Base-by-base conservation (phyloP, 1,140 invertebrate genomes). In the Saccostrea echinata region DNA sequence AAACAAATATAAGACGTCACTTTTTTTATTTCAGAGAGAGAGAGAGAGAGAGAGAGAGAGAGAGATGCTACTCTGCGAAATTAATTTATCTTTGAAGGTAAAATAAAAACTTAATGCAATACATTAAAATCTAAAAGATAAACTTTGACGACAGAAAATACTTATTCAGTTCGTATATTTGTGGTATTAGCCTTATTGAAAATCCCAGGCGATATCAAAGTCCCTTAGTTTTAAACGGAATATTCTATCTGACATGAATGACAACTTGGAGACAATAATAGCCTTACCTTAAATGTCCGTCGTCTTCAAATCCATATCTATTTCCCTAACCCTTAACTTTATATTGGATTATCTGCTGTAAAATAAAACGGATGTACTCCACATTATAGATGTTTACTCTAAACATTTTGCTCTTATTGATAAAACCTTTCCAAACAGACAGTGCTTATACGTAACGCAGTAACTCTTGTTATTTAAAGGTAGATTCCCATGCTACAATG, bases 331-430 rank as follows among this genome's bases (percentile, higher is more conserved):
- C 68, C 68, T 76, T 76, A 76, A 76, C 68, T 76, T 76, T 76
- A 76, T 76, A 76, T 30, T 27, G 13, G 68, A 76, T 76, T 16
- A 76, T 33, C n/a, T 76, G 27, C 27, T 33, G 68, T 76, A 76
- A 76, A 76, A 76, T 76, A 76, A 76, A 76, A 76, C 68, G 68
- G 30, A 76, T 76, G 68, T 76, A 30, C 68, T 76, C 68, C 13
- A 76, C 68, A 76, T 16, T 76, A 76, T 76, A 33, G 68, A 76
- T 76, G 27, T 76, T 76, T 76, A 76, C 68, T 30, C 68, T 76
- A 30, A 33, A 76, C 68, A 76, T 76, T 76, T 76, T 76, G 24
- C 13, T 76, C 27, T 27, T 76, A 76, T 76, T 76, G 68, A 76
- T 76, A 76, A 76, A 76, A 76, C 27, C 27, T 76, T 76, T 76